Evolutionary conservation across 2,113 vertebrate genomes (phyloP), one percentile per base, ranked within the genome.

Genomic region (Ameiurus melas): DNA sequence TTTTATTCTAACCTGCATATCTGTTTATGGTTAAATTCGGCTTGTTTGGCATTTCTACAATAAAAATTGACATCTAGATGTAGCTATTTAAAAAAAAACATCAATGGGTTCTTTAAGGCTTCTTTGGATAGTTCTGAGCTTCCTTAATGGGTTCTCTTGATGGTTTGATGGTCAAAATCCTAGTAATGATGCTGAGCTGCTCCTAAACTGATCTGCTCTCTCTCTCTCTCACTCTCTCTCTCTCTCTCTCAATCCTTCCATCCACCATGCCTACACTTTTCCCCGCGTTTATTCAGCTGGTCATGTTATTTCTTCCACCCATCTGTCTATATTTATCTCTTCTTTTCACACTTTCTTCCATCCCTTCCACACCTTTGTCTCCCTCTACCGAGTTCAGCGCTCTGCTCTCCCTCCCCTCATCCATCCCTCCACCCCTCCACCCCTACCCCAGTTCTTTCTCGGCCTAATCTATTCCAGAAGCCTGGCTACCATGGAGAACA

Each of bases 401-500:
- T 84, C 87, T 51, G 55, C 86, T 68, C 55, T 78, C 85, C 71
- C 77, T 88, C 85, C 86, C 75, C 64, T 78, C 77, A 84, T 77
- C 79, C 71, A 60, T 81, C 82, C 86, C 81, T 80, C 81, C 85
- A 60, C 87, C 80, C 57, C 58, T 39, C 82, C 80, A 75, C 57
- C 85, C 87, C 81, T 84, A 68, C 75, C 86, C 43, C 6, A 5
- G 30, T 81, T 86, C 89, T 87, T 75, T 51, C 57, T 43, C 89
- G 53, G 51, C 83, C 85, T 91, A 91, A 91, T 92, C 91, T 92
- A 91, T 92, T 91, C 90, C 91, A 91, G 90, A 92, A 91, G 87
- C 89, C 88, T 81, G 86, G 91, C 89, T 89, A 90, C 91, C 90
- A 90, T 91, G 90, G 90, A 92, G 88, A 92, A 91, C 68, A 85